phyloP scores from a whole-genome alignment of 2,888 invertebrate genomes.

The Athalia circularis region DNA sequence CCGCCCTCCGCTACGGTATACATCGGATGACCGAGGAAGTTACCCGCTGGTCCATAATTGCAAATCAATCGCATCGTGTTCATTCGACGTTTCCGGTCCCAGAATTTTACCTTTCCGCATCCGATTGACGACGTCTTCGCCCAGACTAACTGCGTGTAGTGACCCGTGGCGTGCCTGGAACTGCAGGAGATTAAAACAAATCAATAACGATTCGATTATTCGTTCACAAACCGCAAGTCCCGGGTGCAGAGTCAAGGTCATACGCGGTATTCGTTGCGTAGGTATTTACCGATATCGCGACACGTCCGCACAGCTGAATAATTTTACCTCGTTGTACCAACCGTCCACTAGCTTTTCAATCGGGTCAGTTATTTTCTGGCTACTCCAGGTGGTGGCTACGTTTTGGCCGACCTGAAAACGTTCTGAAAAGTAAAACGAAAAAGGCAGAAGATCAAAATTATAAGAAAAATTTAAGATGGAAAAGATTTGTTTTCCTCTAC shows the following conservation, averaged over 20 bases:
- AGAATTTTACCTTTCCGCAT: not conserved
- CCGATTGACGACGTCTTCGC: constrained; percentile 1
- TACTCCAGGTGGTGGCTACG: constrained; percentile 57
- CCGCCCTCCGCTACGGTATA: not conserved
- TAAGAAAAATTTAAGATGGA: not conserved
- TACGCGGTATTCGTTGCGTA: not conserved
- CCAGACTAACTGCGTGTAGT: constrained; percentile 28
- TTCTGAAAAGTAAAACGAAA: constrained; percentile 51
- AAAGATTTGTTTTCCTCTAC: not conserved
- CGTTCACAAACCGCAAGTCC: too few relatives aligned
- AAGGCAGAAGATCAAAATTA: not conserved
- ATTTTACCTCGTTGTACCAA: constrained; percentile 48
- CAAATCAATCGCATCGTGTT: constrained; percentile 26
- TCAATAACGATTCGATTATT: not conserved
- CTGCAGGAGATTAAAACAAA: not conserved
- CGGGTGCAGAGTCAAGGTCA: not conserved
- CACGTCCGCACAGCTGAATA: constrained; percentile 14
- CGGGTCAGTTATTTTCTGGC: not conserved
- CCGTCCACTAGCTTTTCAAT: constrained; percentile 17
- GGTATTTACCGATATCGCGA: not conserved
- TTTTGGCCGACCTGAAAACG: constrained; percentile 73
- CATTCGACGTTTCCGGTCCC: not conserved
- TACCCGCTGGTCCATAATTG: constrained; percentile 28
- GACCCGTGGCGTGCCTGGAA: constrained; percentile 12
- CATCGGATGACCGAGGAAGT: constrained; percentile 5